These are phyloP conservation scores for Tethea ocularis DNA, from an alignment of 2,888 invertebrate genomes.

Conservation along the genomic window DNA sequence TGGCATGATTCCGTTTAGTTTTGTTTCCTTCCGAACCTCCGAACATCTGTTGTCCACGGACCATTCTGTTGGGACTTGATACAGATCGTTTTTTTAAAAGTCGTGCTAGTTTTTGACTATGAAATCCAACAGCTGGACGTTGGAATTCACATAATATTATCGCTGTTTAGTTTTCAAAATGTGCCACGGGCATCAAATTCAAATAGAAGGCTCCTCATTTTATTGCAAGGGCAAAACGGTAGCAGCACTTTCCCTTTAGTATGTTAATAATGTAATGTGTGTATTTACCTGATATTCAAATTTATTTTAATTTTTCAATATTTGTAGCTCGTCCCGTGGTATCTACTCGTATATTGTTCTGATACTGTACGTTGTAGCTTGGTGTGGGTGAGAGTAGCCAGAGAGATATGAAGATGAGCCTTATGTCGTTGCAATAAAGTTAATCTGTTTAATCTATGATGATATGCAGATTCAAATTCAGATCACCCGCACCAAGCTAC, in stretches of 20 bases:
- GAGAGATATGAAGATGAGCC: too few species aligned
- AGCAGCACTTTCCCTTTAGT: not conserved
- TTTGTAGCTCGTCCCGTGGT: too few species aligned
- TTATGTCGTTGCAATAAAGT: too few species aligned
- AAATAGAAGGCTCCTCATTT: not conserved
- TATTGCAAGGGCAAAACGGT: not conserved
- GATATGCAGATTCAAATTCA: too few species aligned
- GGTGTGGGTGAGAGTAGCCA: too few species aligned
- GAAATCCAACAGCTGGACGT: slow-evolving; percentile 11
- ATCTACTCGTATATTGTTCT: too few species aligned
- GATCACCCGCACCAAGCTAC: too few species aligned
- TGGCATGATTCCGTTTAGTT: slow-evolving; percentile 49
- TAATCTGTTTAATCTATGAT: too few species aligned
- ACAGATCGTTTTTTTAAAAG: slow-evolving; percentile 20
- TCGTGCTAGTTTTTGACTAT: not conserved
- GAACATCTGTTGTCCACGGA: slow-evolving; percentile 37
- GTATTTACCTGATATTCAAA: too few species aligned
- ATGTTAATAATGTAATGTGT: too few species aligned
- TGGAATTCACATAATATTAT: slow-evolving; percentile 4
- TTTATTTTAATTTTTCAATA: too few species aligned
- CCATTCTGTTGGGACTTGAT: slow-evolving; percentile 4
- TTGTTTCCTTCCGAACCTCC: slow-evolving; percentile 37
- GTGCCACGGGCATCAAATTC: not conserved
- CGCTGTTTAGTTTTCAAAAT: not conserved
- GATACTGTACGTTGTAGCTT: too few species aligned